These are phyloP conservation scores for Iguana delicatissima DNA, from an alignment of 2,797 vertebrate genomes.

Conservation along the genomic window DNA sequence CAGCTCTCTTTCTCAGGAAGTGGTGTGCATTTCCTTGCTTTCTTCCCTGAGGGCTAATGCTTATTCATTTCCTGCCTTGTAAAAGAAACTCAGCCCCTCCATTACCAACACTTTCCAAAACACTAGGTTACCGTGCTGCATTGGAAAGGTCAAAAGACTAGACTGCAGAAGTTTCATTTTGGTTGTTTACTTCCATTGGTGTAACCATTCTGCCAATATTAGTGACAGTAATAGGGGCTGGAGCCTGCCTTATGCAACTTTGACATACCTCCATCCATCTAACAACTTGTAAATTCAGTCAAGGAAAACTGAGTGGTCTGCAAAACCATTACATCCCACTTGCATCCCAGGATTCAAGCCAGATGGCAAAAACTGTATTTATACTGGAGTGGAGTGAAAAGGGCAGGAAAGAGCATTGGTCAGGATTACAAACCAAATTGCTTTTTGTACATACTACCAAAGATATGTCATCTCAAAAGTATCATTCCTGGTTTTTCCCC, in stretches of 20 bases:
- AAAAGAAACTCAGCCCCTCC: background rate
- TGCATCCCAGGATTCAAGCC: background rate
- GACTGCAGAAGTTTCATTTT: background rate
- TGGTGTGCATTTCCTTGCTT: background rate
- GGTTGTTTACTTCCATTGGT: background rate
- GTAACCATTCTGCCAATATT: background rate
- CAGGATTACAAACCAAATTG: background rate
- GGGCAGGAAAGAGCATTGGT: background rate
- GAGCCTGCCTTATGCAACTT: background rate
- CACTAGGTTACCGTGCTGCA: background rate
- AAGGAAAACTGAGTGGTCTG: background rate
- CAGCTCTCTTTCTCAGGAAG: background rate
- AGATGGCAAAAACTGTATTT: background rate
- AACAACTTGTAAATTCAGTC: background rate
- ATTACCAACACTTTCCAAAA: background rate
- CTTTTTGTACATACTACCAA: background rate
- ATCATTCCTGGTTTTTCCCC: background rate
- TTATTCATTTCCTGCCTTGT: slow-evolving; percentile 1
- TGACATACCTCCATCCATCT: background rate
- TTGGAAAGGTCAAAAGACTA: background rate
- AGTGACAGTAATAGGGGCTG: background rate
- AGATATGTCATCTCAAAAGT: background rate
- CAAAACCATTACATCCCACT: background rate
- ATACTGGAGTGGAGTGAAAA: background rate
- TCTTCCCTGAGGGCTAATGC: background rate